Evolutionary conservation across 1,140 invertebrate genomes (phyloP), one percentile per base, ranked within the genome.

Genomic region (Stratiolaelaps scimitus): DNA sequence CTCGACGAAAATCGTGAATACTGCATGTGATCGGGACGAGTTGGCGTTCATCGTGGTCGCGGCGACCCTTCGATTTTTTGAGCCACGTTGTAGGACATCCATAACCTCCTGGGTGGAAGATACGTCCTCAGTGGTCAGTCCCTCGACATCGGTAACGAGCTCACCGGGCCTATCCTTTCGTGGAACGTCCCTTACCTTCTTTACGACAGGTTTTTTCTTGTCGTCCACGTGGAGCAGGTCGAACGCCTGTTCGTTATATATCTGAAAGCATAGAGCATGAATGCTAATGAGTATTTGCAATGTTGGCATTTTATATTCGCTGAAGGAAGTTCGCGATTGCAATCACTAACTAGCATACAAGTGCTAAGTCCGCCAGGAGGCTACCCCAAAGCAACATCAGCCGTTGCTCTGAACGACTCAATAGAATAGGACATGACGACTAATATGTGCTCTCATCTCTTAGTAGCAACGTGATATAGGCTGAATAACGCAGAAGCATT

Each of bases 21-120:
- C 53, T 17, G 53, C 53, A 60, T 60, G 53, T 23, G 53, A 60
- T 23, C 53, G 53, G 17, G 53, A 60, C 17, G 53, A 60, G 10
- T 60, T 60, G 4, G 53, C 53, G 53, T 60, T 60, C 53, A 60
- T 60, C 53, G 53, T 29, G 13, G 53, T 60, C 4, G 53, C 53
- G 20, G 53, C 53, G 10, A 60, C 53, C 10, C 53, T 15, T 15
- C 53, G 53, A 23, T 60, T 60, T 23, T 60, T 60, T 23, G 53
- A 60, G 15, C 53, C 53, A 17, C 34, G 26, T 34, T 60, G 53
- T 23, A 60, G 23, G 2, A 60, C 53, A 6, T 60, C 23, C 53
- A 60, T 60, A 17, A 60, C 53, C 34, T 26, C 53, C 53, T 60
- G 53, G 6, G 53, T 60, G 6, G 53, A 60, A 60, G 34, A 2